These are phyloP conservation scores for Hypomecis atomaria DNA, from an alignment of 2,888 invertebrate genomes.

Conservation along the genomic window DNA sequence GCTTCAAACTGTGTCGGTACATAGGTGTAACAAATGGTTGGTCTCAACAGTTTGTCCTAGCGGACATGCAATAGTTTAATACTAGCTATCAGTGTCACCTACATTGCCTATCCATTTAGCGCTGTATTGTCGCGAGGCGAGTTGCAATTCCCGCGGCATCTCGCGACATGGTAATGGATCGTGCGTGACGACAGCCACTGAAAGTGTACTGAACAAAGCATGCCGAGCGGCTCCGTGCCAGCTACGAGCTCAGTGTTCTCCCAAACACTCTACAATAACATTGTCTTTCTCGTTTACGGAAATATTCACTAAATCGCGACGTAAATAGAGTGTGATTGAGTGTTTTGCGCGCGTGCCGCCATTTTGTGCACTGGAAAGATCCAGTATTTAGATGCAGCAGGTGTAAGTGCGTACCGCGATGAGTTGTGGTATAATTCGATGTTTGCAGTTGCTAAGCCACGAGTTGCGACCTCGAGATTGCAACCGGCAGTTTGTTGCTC, in stretches of 20 bases:
- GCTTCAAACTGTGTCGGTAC: too few relatives aligned
- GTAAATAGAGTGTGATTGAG: constrained; percentile 44
- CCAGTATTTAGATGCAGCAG: constrained; percentile 47
- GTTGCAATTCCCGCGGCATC: constrained; percentile 45
- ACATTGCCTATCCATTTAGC: constrained; percentile 20
- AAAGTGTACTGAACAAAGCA: constrained; percentile 69
- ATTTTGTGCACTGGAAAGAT: constrained; percentile 53
- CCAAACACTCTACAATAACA: constrained; percentile 71
- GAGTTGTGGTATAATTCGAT: constrained; percentile 32
- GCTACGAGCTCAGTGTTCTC: constrained; percentile 66
- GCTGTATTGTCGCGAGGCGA: constrained; percentile 20
- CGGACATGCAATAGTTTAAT: too few relatives aligned
- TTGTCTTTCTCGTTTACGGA: constrained; percentile 46
- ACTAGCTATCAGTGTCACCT: constrained; percentile 3
- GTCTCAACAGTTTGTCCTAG: too few relatives aligned
- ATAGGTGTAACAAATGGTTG: too few relatives aligned
- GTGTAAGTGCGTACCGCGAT: constrained; percentile 38
- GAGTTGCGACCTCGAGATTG: constrained; percentile 4
- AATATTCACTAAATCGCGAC: constrained; percentile 42
- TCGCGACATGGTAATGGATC: constrained; percentile 49
- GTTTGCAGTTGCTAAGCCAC: constrained; percentile 42
- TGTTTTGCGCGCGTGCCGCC: constrained; percentile 39
- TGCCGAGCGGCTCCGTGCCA: constrained; percentile 65
- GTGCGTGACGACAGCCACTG: constrained; percentile 60
- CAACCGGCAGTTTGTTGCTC: constrained; percentile 6